phyloP scores from a whole-genome alignment of 2,888 invertebrate species.

The Byasa hedistus region DNA sequence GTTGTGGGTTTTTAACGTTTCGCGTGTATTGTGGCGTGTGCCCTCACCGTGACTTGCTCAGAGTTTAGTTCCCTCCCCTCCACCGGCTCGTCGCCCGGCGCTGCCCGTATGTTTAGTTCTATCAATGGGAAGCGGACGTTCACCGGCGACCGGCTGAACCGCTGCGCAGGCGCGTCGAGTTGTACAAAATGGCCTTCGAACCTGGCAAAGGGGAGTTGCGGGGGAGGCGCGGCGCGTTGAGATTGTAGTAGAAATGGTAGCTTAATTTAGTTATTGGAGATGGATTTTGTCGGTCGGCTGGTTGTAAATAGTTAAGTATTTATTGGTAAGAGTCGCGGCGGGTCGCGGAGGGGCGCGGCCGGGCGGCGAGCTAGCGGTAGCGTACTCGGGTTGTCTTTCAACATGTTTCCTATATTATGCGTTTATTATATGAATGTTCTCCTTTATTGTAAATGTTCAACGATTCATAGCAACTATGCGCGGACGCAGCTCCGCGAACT shows the following conservation, averaged over 20 bases:
- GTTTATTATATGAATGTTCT: constrained; percentile 78
- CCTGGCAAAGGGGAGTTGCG: constrained; percentile 2
- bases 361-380: constrained; percentile 43
- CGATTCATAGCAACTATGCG: constrained; percentile 57
- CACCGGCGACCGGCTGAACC: no score
- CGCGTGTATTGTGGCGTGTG: constrained; percentile 36
- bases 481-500: constrained; percentile 64
- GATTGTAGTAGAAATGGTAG: constrained; percentile 37
- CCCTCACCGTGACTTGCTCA: constrained; percentile 16
- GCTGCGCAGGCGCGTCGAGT: constrained; percentile 39
- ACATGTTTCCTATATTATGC: constrained; percentile 78
- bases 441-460: constrained; percentile 77
- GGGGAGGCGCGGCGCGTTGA: constrained; percentile 14
- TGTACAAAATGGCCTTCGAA: constrained; percentile 34
- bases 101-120: neutral
- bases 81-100: constrained; percentile 27
- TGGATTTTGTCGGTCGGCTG: constrained; percentile 39
- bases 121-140: no score
- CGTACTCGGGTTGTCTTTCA: constrained; percentile 59
- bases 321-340: constrained; percentile 65
- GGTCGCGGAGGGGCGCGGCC: constrained; percentile 48
- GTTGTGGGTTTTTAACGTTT: constrained; percentile 42
- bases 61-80: constrained; percentile 19
- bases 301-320: constrained; percentile 73
- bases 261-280: constrained; percentile 37